phyloP scores from a whole-genome alignment of 37 sponge, comb jelly and placozoan species.

The Corticium candelabrum region DNA sequence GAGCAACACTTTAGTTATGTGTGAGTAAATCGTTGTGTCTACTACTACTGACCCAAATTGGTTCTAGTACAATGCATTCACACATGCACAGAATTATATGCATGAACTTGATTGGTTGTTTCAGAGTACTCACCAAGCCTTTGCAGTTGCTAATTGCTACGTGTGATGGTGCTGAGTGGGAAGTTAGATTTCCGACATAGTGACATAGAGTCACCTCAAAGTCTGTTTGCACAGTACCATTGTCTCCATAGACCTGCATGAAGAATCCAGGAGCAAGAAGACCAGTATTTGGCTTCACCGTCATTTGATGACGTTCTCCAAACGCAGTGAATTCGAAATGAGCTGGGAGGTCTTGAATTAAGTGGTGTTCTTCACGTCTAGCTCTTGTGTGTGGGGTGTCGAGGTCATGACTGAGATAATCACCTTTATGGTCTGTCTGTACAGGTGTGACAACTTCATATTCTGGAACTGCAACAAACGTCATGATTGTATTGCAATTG shows the following conservation, averaged over 20 bases:
- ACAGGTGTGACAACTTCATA: background rate
- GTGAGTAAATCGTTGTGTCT: no score
- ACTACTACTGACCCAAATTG: no score
- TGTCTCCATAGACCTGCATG: background rate
- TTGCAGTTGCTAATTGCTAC: background rate
- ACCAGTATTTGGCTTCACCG: background rate
- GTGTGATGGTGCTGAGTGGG: background rate
- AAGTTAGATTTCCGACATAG: background rate
- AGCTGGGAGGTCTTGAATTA: background rate
- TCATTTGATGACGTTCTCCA: background rate
- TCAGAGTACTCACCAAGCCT: background rate
- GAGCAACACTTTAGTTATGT: no score
- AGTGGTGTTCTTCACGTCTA: background rate
- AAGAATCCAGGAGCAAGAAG: background rate
- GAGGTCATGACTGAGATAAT: background rate
- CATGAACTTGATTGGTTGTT: background rate
- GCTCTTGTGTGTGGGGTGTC: background rate
- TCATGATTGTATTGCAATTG: no score
- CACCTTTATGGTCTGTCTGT: background rate
- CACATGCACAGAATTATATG: no score
- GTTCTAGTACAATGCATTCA: no score
- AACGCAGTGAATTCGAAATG: background rate
- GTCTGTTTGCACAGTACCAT: background rate
- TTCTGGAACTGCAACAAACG: conserved; percentile 2
- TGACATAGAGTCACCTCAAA: background rate